These are phyloP conservation scores for Busseola fusca DNA, from an alignment of 2,888 invertebrate genomes.

Conservation along the genomic window DNA sequence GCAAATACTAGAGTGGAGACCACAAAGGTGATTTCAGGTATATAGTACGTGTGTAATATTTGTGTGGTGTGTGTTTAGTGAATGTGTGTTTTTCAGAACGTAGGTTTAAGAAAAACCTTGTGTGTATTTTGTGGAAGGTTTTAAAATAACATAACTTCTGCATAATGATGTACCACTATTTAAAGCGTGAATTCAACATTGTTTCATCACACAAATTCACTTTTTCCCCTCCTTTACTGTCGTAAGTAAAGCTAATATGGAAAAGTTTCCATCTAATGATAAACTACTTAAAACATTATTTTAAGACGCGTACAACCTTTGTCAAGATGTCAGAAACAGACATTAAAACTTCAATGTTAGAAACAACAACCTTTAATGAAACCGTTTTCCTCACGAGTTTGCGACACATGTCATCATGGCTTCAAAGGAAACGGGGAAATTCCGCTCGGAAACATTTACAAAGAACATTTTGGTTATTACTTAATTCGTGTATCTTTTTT, in stretches of 20 bases:
- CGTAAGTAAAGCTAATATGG: not conserved
- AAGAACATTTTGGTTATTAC: constrained; percentile 50
- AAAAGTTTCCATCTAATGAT: not conserved
- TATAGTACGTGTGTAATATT: no score
- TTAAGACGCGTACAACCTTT: not conserved
- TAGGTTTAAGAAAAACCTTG: not conserved
- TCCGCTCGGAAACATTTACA: constrained; percentile 47
- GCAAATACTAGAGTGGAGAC: no score
- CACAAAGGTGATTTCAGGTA: no score
- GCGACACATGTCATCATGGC: constrained; percentile 41
- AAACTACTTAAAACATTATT: constrained; percentile 2
- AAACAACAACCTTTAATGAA: constrained; percentile 52
- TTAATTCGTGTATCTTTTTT: constrained; percentile 38
- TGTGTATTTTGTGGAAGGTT: no score
- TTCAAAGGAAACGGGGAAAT: constrained; percentile 54
- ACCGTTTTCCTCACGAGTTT: constrained; percentile 48
- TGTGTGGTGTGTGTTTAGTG: no score
- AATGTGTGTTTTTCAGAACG: no score
- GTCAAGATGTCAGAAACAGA: constrained; percentile 38
- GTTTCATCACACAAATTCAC: not conserved
- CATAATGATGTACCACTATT: not conserved
- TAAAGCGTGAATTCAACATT: not conserved
- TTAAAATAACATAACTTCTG: not conserved
- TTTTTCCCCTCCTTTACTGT: not conserved
- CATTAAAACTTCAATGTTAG: constrained; percentile 54